A percentile compares a stretch with the other conserved stretches of the same genome.
phyloP scores from a whole-genome alignment of 2,113 vertebrate species.

The Laticauda colubrina region DNA sequence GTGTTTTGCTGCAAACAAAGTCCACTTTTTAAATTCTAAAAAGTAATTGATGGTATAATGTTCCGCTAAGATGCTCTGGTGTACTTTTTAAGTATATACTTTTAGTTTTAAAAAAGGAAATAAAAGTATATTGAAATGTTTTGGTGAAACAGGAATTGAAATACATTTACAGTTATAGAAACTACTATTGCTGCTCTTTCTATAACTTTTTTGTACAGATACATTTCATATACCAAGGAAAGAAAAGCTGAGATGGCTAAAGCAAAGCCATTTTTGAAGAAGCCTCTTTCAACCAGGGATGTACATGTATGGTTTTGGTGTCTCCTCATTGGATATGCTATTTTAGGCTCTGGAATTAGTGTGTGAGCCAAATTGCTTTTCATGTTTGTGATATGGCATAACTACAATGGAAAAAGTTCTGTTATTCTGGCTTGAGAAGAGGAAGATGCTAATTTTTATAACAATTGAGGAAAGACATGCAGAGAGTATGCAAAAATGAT shows the following conservation, averaged over 20 bases:
- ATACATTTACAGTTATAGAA: neutral
- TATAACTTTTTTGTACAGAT: neutral
- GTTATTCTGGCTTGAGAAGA: neutral
- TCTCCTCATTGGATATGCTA: neutral
- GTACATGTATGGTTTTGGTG: neutral
- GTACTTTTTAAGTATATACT: neutral
- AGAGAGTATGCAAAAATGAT: neutral
- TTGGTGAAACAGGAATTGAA: neutral
- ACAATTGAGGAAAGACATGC: neutral
- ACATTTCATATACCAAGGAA: neutral
- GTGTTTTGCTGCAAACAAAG: neutral
- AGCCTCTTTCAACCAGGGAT: neutral
- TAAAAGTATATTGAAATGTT: neutral
- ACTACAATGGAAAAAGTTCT: neutral
- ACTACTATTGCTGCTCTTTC: neutral
- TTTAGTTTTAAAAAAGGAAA: neutral
- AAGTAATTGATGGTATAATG: neutral
- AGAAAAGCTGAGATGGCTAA: neutral
- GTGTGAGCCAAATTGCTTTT: neutral
- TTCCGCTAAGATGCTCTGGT: neutral
- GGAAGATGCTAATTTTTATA: neutral
- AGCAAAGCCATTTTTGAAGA: neutral
- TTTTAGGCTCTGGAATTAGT: neutral
- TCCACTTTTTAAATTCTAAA: neutral
- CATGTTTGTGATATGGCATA: neutral